A percentile compares a stretch with the other conserved stretches of the same genome.
These are phyloP conservation scores for Magallana gigas DNA, from an alignment of 1,140 invertebrate genomes.

Conservation along the genomic window DNA sequence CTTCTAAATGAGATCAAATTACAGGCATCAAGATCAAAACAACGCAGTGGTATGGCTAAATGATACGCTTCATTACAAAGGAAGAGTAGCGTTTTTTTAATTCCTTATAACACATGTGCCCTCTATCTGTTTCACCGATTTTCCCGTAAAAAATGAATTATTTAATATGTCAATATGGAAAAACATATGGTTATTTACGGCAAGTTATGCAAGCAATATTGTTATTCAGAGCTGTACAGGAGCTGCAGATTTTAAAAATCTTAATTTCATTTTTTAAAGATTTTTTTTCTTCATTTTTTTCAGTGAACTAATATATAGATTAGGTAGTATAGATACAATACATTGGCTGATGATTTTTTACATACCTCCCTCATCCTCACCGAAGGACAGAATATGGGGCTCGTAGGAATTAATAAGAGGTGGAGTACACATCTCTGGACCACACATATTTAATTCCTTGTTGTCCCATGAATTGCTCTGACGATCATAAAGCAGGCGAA, in stretches of 20 bases:
- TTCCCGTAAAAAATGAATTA: too few relatives aligned
- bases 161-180: too few relatives aligned
- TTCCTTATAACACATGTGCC: too few relatives aligned
- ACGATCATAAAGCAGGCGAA: constrained; percentile 62
- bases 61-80: too few relatives aligned
- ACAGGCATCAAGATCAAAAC: not conserved
- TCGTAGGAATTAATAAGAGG: constrained; percentile 62
- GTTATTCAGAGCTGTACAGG: not conserved
- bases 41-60: too few relatives aligned
- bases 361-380: constrained; percentile 74
- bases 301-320: too few relatives aligned
- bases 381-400: constrained; percentile 74
- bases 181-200: not conserved
- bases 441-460: constrained; percentile 70
- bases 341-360: too few relatives aligned
- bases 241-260: not conserved
- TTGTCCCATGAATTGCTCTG: constrained; percentile 62
- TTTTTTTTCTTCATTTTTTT: too few relatives aligned
- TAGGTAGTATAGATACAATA: too few relatives aligned
- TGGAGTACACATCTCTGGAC: constrained; percentile 66
- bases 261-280: not conserved
- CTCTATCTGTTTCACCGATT: too few relatives aligned
- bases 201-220: not conserved
- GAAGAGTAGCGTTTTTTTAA: too few relatives aligned
- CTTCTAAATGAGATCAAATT: not conserved